phyloP scores from a whole-genome alignment of 2,113 vertebrate genomes.

The Arizona elegans region DNA sequence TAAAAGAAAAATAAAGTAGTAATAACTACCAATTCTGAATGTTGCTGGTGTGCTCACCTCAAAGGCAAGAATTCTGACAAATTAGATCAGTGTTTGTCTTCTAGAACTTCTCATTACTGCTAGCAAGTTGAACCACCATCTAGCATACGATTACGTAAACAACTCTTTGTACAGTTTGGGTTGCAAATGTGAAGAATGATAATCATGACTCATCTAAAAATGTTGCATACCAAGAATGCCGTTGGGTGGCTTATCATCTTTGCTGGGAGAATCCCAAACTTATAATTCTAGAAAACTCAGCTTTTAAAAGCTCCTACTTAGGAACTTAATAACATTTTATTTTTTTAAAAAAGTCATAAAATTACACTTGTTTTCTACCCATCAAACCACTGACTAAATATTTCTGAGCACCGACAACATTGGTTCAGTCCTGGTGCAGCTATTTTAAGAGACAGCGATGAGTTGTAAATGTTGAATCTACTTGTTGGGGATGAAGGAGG shows the following conservation, averaged over 20 bases:
- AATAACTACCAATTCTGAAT: not conserved
- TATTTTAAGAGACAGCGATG: not conserved
- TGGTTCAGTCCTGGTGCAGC: not conserved
- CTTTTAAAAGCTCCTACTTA: not conserved
- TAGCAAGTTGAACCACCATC: not conserved
- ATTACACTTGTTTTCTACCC: not conserved
- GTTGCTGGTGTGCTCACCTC: not conserved
- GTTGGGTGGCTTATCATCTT: not conserved
- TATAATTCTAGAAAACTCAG: not conserved
- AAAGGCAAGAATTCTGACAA: not conserved
- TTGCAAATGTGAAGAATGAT: not conserved
- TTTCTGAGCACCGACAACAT: not conserved
- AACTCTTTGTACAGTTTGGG: not conserved
- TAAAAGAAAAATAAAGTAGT: not conserved
- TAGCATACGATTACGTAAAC: not conserved
- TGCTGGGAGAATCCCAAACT: not conserved
- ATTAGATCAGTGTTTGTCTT: not conserved
- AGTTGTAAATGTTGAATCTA: not conserved
- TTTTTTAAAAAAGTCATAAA: not conserved
- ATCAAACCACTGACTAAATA: not conserved
- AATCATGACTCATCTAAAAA: not conserved
- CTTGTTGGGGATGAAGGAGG: not conserved
- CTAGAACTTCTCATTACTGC: not conserved
- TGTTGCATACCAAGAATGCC: not conserved
- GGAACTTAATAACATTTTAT: not conserved